Percentiles rank a stretch among this genome's conserved stretches.
These are phyloP conservation scores for Myotis pilosus DNA, from an alignment of 2,797 vertebrate genomes.

Conservation along the genomic window DNA sequence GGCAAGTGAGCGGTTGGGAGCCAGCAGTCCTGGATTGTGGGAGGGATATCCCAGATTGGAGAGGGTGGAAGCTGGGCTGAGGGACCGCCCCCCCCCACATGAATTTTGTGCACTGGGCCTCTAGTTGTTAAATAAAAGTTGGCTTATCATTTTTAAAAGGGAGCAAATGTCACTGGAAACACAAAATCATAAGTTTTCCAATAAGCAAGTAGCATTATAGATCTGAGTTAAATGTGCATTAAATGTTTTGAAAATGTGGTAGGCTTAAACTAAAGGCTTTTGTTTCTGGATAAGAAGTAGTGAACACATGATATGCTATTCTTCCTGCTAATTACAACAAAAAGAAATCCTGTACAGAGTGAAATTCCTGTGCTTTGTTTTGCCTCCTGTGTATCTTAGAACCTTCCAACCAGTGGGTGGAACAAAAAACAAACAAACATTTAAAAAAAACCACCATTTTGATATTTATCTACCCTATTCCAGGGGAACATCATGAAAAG, in stretches of 20 bases:
- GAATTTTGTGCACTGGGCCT: too few relatives aligned
- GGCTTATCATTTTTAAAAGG: background rate
- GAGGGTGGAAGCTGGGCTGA: too few relatives aligned
- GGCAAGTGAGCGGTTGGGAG: too few relatives aligned
- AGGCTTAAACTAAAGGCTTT: background rate
- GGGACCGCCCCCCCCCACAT: too few relatives aligned
- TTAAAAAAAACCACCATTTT: background rate
- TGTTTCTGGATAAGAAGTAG: constrained; percentile 2
- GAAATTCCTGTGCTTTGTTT: background rate
- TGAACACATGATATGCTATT: background rate
- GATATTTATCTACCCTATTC: background rate
- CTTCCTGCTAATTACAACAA: background rate
- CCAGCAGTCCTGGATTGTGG: too few relatives aligned
- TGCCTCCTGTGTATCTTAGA: background rate
- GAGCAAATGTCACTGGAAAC: background rate
- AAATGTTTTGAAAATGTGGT: constrained; percentile 40
- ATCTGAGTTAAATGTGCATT: constrained; percentile 18
- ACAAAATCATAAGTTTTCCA: background rate
- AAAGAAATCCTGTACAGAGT: background rate
- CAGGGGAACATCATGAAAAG: background rate
- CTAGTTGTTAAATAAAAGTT: background rate
- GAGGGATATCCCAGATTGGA: too few relatives aligned
- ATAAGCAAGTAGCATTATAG: constrained; percentile 16
- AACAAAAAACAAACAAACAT: background rate
- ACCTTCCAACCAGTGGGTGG: background rate